phyloP scores from a whole-genome alignment of 2,888 invertebrate species.

The Mythimna impura region DNA sequence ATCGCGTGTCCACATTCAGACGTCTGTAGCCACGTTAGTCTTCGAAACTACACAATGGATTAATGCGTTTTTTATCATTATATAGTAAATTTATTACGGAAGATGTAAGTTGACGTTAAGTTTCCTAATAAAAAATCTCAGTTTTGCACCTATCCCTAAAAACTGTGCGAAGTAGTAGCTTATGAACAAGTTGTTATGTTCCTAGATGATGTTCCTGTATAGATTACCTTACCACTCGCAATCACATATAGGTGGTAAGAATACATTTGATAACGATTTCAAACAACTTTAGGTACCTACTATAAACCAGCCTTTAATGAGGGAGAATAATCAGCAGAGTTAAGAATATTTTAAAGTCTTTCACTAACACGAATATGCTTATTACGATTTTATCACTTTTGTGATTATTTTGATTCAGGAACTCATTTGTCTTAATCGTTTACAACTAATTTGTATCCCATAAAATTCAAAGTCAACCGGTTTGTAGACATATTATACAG shows the following conservation, averaged over 20 bases:
- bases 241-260: neutral
- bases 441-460: neutral
- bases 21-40: too few relatives aligned
- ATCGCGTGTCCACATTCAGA: too few relatives aligned
- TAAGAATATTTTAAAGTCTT: neutral
- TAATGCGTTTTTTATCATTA: neutral
- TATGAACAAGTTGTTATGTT: neutral
- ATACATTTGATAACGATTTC: too few relatives aligned
- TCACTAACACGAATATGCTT: neutral
- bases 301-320: too few relatives aligned
- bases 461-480: neutral
- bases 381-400: neutral
- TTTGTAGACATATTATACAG: conserved; percentile 2
- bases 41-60: neutral
- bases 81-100: too few relatives aligned
- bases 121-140: neutral
- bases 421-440: neutral
- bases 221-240: neutral
- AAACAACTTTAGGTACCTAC: too few relatives aligned
- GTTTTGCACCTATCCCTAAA: neutral
- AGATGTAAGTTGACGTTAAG: neutral
- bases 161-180: neutral
- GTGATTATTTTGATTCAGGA: conserved; percentile 8
- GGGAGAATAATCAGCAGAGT: neutral
- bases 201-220: neutral